These are phyloP conservation scores for Sarcophaga caerulescens DNA, from an alignment of 2,888 invertebrate species.

Conservation along the genomic window DNA sequence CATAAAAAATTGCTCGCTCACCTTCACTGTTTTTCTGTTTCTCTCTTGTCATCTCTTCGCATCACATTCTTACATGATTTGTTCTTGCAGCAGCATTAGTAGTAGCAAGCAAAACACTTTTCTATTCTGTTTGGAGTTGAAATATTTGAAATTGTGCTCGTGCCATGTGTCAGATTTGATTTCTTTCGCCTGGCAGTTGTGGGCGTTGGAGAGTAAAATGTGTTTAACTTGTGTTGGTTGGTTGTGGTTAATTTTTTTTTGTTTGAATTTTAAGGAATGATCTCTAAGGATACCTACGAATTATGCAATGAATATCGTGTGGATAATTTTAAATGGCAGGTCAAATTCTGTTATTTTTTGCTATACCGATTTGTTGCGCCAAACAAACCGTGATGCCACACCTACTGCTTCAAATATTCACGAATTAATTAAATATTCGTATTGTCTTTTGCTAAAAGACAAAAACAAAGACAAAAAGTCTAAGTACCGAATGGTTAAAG, in stretches of 20 bases:
- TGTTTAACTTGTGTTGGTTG: neutral
- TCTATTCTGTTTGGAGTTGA: neutral
- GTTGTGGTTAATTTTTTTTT: neutral
- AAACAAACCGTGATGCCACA: no score
- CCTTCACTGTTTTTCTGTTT: slow-evolving; percentile 21
- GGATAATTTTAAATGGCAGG: no score
- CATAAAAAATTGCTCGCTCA: neutral
- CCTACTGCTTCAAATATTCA: no score
- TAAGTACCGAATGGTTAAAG: no score
- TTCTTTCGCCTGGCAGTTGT: neutral
- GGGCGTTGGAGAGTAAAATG: neutral
- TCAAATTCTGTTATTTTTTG: no score
- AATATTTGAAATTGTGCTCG: slow-evolving; percentile 22
- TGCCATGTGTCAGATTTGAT: neutral
- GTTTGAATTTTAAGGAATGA: neutral
- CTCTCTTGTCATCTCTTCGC: neutral
- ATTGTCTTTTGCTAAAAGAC: no score
- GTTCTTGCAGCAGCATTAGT: neutral
- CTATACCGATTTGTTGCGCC: no score
- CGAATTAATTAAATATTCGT: no score
- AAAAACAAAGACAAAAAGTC: no score
- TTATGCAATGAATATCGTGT: no score
- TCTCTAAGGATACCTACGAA: neutral
- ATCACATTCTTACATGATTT: neutral
- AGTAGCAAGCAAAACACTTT: slow-evolving; percentile 23